Evolutionary conservation across 2,113 vertebrate species (phyloP), one percentile per base, ranked within the genome.

Genomic region (Solea senegalensis): DNA sequence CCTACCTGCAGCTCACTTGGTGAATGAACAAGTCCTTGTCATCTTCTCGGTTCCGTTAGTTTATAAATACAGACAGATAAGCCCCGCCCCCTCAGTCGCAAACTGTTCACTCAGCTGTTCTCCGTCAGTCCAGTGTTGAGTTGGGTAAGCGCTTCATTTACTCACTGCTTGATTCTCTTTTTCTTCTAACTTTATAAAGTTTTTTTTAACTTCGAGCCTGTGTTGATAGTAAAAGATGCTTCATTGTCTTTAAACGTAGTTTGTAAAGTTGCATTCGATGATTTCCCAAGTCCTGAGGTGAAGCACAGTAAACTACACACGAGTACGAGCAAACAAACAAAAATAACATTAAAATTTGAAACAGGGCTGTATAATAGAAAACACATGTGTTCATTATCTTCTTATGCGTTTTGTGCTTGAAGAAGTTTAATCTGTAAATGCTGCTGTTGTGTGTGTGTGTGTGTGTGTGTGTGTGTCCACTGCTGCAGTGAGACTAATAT

Each of bases 41-140:
- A 12, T 45, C 44, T 45, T 45, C 0, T 9, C 4, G 5, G n/a
- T 8, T 9, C 4, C 13, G 15, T 39, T 16, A 9, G 5, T 4
- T 14, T 39, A 39, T 39, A 65, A 49, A 55, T 0, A n/a, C 21
- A 5, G 28, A 1, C 41, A 14, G 0, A 8, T 40, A 69, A 72
- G 78, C 71, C 49, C 71, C 81, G 84, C 84, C 84, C 65, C 15
- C 21, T 48, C 34, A 34, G 1, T 5, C 34, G 8, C 10, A 2
- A 6, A 10, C n/a, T 1, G 14, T 58, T 58, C 56, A 43, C 5
- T 21, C 15, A 1, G 45, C 45, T 48, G 45, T 48, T 1, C 4
- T 48, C 14, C 4, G 2, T 48, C 45, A 12, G 45, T 48, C 45
- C 11, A 14, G 45, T 48, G 14, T 13, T 9, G 13, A 12, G 9